Evolutionary conservation across 2,113 vertebrate species (phyloP).

Genomic region (Willisornis vidua): DNA sequence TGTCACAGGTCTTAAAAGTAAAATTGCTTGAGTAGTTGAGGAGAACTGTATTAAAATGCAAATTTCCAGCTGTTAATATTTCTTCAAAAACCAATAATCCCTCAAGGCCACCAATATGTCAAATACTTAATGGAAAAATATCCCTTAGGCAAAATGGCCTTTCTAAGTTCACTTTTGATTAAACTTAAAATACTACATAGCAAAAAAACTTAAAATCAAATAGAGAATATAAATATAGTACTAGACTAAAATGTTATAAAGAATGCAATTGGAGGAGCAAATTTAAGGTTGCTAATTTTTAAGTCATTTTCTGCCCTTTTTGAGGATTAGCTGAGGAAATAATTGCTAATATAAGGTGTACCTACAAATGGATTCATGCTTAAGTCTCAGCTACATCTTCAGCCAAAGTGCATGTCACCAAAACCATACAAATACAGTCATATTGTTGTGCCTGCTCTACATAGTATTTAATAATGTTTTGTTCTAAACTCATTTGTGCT

Average conservation of each 20-base stretch:
- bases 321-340: constrained; percentile 64
- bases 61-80: constrained; percentile 99
- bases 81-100: constrained; percentile 99
- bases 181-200: constrained; percentile 90
- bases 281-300: constrained; percentile 66
- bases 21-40: constrained; percentile 96
- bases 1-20: constrained; percentile 92
- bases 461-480: not conserved
- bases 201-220: constrained; percentile 81
- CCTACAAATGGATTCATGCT: not conserved
- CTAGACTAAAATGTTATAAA: constrained; percentile 74
- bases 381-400: not conserved
- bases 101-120: constrained; percentile 99
- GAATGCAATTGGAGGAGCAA: constrained; percentile 49
- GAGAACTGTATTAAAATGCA: constrained; percentile 99
- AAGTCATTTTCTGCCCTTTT: constrained; percentile 57
- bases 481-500: not conserved
- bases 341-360: constrained; percentile 46
- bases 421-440: not conserved
- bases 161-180: constrained; percentile 97
- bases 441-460: not conserved
- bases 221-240: constrained; percentile 74
- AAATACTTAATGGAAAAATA: constrained; percentile 99
- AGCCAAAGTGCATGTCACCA: not conserved
- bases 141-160: constrained; percentile 93